Evolutionary conservation across 1,140 invertebrate species (phyloP).

Genomic region (Cydia fagiglandana): DNA sequence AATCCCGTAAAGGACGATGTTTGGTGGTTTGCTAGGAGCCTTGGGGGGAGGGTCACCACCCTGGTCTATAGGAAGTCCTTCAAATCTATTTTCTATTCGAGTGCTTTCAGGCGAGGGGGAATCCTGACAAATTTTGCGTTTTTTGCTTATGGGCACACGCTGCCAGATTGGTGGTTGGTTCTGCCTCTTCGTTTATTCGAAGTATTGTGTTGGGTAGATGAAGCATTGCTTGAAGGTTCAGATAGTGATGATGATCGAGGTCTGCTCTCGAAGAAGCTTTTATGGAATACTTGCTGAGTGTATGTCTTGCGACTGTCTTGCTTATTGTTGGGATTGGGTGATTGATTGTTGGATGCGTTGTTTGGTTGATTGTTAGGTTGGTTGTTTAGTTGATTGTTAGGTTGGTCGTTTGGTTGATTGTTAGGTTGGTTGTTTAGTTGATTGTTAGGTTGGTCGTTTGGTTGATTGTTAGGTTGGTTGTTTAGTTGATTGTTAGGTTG

Average conservation of each 20-base stretch:
- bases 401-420: too few relatives aligned
- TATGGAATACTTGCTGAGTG: background rate
- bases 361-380: too few relatives aligned
- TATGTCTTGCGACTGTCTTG: background rate
- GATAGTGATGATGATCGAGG: background rate
- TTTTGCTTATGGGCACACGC: background rate
- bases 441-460: background rate
- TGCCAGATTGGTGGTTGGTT: background rate
- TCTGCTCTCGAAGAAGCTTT: background rate
- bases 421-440: background rate
- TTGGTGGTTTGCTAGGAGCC: constrained; percentile 2
- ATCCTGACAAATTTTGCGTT: background rate
- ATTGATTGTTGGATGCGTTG: background rate
- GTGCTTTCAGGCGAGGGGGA: background rate
- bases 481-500: background rate
- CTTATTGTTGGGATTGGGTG: background rate
- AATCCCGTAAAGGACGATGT: constrained; percentile 25
- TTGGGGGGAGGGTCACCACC: background rate
- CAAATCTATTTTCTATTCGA: background rate
- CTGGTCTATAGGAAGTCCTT: background rate
- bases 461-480: background rate
- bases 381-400: too few relatives aligned
- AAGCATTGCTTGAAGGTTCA: background rate
- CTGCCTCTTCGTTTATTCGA: background rate
- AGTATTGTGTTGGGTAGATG: background rate